Base-by-base conservation (phyloP, 1,140 invertebrate species). In the Orius laevigatus region DNA sequence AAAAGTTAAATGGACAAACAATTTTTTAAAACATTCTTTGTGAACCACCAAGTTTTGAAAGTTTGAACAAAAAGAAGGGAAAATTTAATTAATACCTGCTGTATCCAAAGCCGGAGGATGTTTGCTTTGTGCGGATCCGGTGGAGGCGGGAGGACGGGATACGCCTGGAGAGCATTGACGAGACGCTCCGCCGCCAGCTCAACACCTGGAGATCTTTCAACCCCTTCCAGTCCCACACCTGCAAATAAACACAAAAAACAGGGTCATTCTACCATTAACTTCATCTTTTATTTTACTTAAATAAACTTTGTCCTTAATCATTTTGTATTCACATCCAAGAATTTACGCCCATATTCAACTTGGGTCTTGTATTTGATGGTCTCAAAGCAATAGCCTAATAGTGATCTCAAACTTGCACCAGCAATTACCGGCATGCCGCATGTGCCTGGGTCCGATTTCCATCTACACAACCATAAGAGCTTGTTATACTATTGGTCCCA, bases 121-220 rank as follows among this genome's bases (percentile, higher is more conserved):
- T 51, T 51, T 11, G 55, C 55, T 6, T 51, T 53, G 18, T 43
- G 33, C 12, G 55, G 55, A 20, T 54, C 55, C 1, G 55, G 55
- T 31, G 55, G 55, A 3, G 55, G 55, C 1, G 55, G 55, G 9
- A 55, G 51, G 16, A 51, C 48, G 19, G 55, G 53, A 11, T 52
- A 43, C 38, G 52, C 51, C 38, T 54, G 47, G 14, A 56, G 46
- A 12, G 50, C 46, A 33, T 46, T 49, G 9, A 53, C 51, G 19
- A 56, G 46, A 31, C 52, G 48, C 33, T 54, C 55, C 3, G 53
- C 51, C 19, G 52, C 55, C 44, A 50, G 48, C 31, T 50, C 43
- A 31, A 51, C 47, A 16, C 18, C 42, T 19, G 33, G 43, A 35
- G 34, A 25, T 42, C 43, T 31, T 48, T 18, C 43, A 38, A 25